Evolutionary conservation across 2,888 invertebrate species (phyloP), one percentile per base, ranked within the genome.

Genomic region (Sialis lutaria): DNA sequence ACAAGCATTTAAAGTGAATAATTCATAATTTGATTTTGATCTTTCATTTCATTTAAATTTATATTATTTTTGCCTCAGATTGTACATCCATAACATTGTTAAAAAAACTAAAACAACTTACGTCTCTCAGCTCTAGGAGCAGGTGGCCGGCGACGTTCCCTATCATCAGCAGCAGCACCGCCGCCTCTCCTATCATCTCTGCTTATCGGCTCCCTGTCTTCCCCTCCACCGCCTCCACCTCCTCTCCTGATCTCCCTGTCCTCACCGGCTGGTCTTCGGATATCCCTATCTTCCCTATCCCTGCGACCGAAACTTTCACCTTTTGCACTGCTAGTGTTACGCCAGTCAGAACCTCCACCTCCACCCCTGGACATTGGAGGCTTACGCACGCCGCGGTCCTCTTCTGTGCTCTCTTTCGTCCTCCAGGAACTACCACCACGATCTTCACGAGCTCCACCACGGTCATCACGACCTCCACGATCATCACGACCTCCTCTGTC

Each of bases 81-180:
- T n/a, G n/a, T n/a, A n/a, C n/a, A n/a, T n/a, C n/a, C 9, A 34
- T 34, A 34, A 34, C 9, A 34, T 34, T 34, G 9, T 34, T 34
- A 40, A 41, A 22, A 22, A 22, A 22, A 22, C 22, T 22, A 22
- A 22, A 22, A 22, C 22, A 22, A 57, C 60, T 60, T 57, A 63
- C 62, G 59, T 57, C 60, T 63, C 45, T 62, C 62, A 44, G 54
- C 54, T 48, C 58, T 56, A 22, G 56, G 50, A 13, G 60, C 10
- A 6, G 6, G 37, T 8, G 6, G 54, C 7, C 54, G 49, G 33
- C 50, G 47, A 47, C 12, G 42, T 8, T 46, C 44, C 2, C 50
- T 30, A 30, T 43, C 42, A 12, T 33, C 48, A 8, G 43, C 49
- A 7, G 41, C 31, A 33, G n/a, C n/a, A 10, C 37, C n/a, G 9